Conservation (phyloP, 30 jellyfish, hydroid and myxozoan genomes). For the Turritopsis rubra region DNA sequence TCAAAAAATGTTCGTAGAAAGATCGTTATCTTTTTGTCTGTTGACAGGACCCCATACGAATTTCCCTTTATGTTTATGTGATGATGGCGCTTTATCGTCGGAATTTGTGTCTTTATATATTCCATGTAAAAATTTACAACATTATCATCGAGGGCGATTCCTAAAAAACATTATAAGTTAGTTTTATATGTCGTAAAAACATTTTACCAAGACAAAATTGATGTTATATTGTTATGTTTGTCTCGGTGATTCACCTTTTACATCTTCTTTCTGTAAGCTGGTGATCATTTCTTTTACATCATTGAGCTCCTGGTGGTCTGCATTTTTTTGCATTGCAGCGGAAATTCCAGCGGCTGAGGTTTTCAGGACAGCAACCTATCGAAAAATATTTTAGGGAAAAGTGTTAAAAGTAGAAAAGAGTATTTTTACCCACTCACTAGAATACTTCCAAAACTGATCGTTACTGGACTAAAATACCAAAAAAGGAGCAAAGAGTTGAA, state of each 20-base stretch:
- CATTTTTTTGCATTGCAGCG: slow-evolving; percentile 55
- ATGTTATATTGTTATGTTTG: no score
- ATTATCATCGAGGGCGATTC: slow-evolving; percentile 70
- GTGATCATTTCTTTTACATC: neutral
- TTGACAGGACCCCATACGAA: slow-evolving; percentile 51
- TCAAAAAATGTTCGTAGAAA: slow-evolving; percentile 57
- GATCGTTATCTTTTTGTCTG: slow-evolving; percentile 35
- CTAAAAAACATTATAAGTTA: neutral
- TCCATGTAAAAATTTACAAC: slow-evolving; percentile 37
- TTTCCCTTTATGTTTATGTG: slow-evolving; percentile 44
- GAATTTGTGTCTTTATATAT: slow-evolving; percentile 27
- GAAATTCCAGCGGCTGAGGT: slow-evolving; percentile 65
- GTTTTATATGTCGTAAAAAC: neutral
- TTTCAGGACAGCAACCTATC: slow-evolving; percentile 54
- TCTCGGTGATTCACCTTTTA: neutral
- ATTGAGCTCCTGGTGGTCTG: slow-evolving; percentile 36
- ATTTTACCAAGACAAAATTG: neutral
- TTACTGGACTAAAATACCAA: no score
- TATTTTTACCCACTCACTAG: no score
- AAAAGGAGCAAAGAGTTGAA: no score
- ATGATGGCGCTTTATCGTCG: slow-evolving; percentile 38
- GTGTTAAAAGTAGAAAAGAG: neutral
- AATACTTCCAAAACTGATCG: no score
- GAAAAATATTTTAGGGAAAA: neutral
- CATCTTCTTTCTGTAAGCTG: neutral